Evolutionary conservation across 2,113 vertebrate species (phyloP), one percentile per base, ranked within the genome.

Genomic region (Gnathochromis pfefferi): DNA sequence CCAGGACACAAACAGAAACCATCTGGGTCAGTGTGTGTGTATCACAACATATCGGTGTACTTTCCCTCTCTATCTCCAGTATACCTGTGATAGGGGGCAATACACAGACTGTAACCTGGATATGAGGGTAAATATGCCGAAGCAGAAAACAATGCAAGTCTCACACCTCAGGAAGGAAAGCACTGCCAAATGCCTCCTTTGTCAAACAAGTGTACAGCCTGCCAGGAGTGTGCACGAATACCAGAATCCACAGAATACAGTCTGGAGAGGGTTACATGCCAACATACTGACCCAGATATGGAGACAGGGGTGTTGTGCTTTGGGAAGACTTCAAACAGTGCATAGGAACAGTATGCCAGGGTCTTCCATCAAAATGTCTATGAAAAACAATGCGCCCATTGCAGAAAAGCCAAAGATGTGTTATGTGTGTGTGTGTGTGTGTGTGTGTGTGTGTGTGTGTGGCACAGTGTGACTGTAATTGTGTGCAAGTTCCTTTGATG

Each of bases 271-370:
- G 53, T 85, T 82, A 94, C 89, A 85, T 92, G 87, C 89, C 87
- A 89, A 92, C 84, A 95, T 38, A 87, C 78, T 94, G 92, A 93
- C 91, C 93, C 84, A 94, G 86, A 95, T 93, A 92, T 78, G 40
- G 79, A 93, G 91, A 87, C 83, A 78, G 63, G 79, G 75, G 85
- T 3, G 13, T 40, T 42, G 49, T 11, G 47, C 14, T 84, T 55
- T 89, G 87, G 73, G 42, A 84, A 79, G 89, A 91, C 92, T 93
- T 95, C 90, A 93, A 91, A 93, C 82, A 26, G 9, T 14, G 80
- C 26, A 91, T 85, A 58, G 86, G 92, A 92, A 91, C 88, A 90
- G 19, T 26, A 55, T 49, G 40, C 26, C 53, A 92, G 68, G 81
- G 82, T 65, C 80, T 80, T 68, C 82, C 82, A 49, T 84, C 83